Evolutionary conservation across 1,140 invertebrate species (phyloP).

Genomic region (Drosophila varians): DNA sequence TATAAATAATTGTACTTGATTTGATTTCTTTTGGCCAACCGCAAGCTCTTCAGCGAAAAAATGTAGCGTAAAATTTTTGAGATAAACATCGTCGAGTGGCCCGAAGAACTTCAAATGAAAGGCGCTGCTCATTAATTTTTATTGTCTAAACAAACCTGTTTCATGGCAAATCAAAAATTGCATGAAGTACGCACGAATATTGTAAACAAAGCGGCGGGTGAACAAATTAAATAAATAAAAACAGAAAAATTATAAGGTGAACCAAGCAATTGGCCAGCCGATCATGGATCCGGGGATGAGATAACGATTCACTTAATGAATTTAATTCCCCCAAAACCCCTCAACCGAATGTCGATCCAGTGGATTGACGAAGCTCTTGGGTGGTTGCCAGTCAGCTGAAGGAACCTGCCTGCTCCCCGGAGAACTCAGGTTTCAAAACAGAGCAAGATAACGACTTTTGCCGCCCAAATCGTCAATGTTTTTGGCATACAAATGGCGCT

Average conservation of each 20-base stretch:
- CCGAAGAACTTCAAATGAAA: constrained; percentile 48
- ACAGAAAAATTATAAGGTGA: constrained; percentile 30
- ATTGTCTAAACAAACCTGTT: constrained; percentile 52
- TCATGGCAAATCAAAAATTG: constrained; percentile 26
- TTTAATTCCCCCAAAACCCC: neutral
- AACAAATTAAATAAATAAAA: constrained; percentile 18
- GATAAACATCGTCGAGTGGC: constrained; percentile 31
- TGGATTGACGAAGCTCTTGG: constrained; percentile 38
- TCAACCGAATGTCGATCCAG: constrained; percentile 20
- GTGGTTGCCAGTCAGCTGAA: constrained; percentile 52
- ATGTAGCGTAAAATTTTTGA: neutral
- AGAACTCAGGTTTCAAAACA: constrained; percentile 48
- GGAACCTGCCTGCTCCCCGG: constrained; percentile 10
- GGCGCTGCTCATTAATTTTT: constrained; percentile 40
- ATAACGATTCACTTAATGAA: constrained; percentile 40
- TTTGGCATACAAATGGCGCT: constrained; percentile 44
- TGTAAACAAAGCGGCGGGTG: constrained; percentile 29
- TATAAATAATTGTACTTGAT: constrained; percentile 22
- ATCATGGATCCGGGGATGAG: constrained; percentile 51
- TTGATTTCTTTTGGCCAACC: constrained; percentile 1
- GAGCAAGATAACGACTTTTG: constrained; percentile 13
- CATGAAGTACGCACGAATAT: constrained; percentile 32
- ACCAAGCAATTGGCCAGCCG: constrained; percentile 42
- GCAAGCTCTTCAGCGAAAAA: constrained; percentile 12
- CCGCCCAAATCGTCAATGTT: constrained; percentile 25